Evolutionary conservation across 1,140 invertebrate species (phyloP), one percentile per base, ranked within the genome.

Genomic region (Rhopalosiphum maidis): DNA sequence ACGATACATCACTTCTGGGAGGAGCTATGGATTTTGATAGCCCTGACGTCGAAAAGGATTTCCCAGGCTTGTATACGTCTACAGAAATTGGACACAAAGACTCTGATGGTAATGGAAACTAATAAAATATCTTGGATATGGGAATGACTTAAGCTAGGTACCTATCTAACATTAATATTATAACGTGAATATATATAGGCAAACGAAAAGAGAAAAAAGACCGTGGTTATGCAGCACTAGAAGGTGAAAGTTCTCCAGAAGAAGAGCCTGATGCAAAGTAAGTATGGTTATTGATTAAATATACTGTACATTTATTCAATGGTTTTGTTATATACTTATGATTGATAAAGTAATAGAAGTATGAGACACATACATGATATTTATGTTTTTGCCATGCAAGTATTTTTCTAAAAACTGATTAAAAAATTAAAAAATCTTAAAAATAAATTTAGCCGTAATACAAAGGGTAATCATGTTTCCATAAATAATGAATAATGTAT

Each of bases 201-300:
- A 97, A 97, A 95, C 95, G 95, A 8, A 97, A 97, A 95, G 98
- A 98, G 86, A 98, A 98, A 95, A 98, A 98, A 94, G 96, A 96
- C 94, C 96, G 97, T 95, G 97, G 98, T 1, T 99, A 99, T 96
- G 98, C 98, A 30, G 97, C 98, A 25, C 96, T 99, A 95, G 98
- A 98, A 95, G 98, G 98, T 77, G 98, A 99, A 95, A 98, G 98
- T 95, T 99, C 98, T 15, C 97, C 97, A 35, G 98, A 99, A 95
- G 98, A 98, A 94, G 97, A 98, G 94, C 96, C 96, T 91, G 98
- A 98, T 95, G 96, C 97, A 37, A 99, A 98, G 98, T 98, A 96
- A 95, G 95, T 94, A 30, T 30, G 8, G 41, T 85, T 2, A 41
- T 41, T 41, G 41, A 41, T 41, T 41, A 41, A 41, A 41, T 41